Evolutionary conservation across 2,888 invertebrate genomes (phyloP), one percentile per base, ranked within the genome.

Genomic region (Stenodera caucasica): DNA sequence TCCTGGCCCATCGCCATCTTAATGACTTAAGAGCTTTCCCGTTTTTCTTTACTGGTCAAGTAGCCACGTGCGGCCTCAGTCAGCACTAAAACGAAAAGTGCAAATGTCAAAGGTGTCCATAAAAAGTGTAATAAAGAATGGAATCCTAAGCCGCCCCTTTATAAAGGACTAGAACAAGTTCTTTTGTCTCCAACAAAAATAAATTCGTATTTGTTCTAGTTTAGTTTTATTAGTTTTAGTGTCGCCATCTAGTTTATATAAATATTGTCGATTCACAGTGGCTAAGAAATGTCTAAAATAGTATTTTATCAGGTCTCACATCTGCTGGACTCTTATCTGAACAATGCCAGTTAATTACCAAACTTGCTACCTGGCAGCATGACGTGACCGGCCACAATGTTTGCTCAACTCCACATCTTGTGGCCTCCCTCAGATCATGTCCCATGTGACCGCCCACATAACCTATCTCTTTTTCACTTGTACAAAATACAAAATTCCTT

Each of bases 331-430:
- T 71, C 74, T 77, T 77, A 76, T 77, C 76, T 73, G 72, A 76
- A 77, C 76, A 77, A 77, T 76, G 77, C 75, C 74, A 73, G 74
- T 77, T 77, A 77, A 77, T 77, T 76, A 77, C 75, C 74, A 70
- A 77, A 77, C 74, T 75, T 74, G 75, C 75, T 76, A 76, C 77
- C 75, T 76, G 74, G 71, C 71, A 73, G 71, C 66, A 67, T 71
- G 73, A 76, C 75, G 75, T 74, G 74, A 72, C 74, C 71, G 67
- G n/a, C 71, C 66, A 67, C 67, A 66, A 67, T 73, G 73, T 75
- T 74, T 74, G 71, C 70, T 67, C 70, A 68, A 66, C 64, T 69
- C 53, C 57, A 62, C 68, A 67, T 66, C 65, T 64, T 62, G 61
- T 57, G 61, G 50, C 51, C 49, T 57, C 50, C 50, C 56, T 57